Evolutionary conservation across 2,888 invertebrate species (phyloP).

Genomic region (Odontocerum albicorne): DNA sequence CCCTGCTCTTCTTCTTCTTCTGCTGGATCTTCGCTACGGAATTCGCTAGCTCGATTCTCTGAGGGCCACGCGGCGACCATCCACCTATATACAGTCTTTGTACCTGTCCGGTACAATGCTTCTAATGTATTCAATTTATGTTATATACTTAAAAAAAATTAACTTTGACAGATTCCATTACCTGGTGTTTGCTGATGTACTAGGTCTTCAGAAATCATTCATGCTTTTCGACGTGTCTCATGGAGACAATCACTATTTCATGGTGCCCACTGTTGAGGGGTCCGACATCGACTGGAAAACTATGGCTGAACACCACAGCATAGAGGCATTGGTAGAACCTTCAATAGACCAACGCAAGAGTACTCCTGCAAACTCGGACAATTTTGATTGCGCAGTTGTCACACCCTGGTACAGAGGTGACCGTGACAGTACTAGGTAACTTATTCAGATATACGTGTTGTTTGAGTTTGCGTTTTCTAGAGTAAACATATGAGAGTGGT

Average conservation of each 20-base stretch:
- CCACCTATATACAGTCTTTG: too few species aligned
- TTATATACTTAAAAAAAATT: too few species aligned
- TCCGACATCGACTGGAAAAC: conserved; percentile 63
- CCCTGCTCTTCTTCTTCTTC: too few species aligned
- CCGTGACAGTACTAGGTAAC: conserved; percentile 52
- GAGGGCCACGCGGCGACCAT: too few species aligned
- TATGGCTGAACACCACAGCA: conserved; percentile 50
- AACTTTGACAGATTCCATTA: conserved; percentile 72
- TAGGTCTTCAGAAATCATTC: conserved; percentile 65
- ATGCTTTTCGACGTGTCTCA: conserved; percentile 60
- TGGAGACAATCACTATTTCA: conserved; percentile 56
- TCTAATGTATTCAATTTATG: too few species aligned
- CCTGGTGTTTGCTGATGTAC: conserved; percentile 72
- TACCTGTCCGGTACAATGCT: too few species aligned
- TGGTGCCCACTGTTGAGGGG: conserved; percentile 49
- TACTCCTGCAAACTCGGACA: conserved; percentile 57
- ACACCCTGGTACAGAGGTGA: conserved; percentile 79
- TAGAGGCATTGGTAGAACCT: conserved; percentile 48
- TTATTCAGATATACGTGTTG: conserved; percentile 25
- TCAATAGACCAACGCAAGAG: conserved; percentile 52
- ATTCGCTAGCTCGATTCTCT: too few species aligned
- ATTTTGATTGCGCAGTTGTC: conserved; percentile 74
- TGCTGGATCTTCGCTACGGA: too few species aligned
- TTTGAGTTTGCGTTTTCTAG: too few species aligned
- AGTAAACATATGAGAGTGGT: too few species aligned